Evolutionary conservation across 2,797 vertebrate species (phyloP).

Genomic region (Ibycter americanus): DNA sequence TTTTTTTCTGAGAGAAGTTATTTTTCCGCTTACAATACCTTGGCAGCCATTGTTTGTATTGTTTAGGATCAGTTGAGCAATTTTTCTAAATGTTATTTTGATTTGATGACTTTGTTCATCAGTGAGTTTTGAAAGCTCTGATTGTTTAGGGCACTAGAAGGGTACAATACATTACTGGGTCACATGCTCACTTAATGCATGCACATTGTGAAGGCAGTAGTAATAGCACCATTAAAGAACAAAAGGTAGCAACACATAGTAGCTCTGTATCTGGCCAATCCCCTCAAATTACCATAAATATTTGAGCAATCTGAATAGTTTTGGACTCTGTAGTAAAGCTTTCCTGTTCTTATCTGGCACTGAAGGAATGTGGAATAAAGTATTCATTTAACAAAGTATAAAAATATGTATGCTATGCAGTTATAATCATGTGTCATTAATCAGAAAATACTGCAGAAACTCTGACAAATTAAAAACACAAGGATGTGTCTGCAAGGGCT

Average conservation of each 20-base stretch:
- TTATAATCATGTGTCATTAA: constrained; percentile 83
- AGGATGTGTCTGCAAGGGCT: constrained; percentile 81
- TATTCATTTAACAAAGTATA: constrained; percentile 77
- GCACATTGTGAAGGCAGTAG: constrained; percentile 50
- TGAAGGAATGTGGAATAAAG: constrained; percentile 78
- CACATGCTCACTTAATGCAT: constrained; percentile 19
- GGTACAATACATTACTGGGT: constrained; percentile 15
- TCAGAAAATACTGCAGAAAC: constrained; percentile 83
- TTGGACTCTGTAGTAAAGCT: constrained; percentile 70
- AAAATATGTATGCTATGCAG: constrained; percentile 82
- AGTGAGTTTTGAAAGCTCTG: constrained; percentile 67
- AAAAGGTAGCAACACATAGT: constrained; percentile 72
- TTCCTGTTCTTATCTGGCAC: constrained; percentile 75
- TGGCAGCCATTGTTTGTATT: constrained; percentile 48
- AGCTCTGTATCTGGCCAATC: constrained; percentile 67
- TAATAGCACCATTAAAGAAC: constrained; percentile 72
- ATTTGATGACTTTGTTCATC: constrained; percentile 66
- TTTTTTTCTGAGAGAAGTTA: neutral
- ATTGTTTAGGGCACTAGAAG: constrained; percentile 57
- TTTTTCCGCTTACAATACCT: constrained; percentile 26
- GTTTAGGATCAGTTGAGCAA: constrained; percentile 49
- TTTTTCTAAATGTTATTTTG: constrained; percentile 69
- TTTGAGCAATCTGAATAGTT: constrained; percentile 74
- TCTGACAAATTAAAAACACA: constrained; percentile 85
- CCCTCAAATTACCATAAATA: constrained; percentile 79